phyloP scores from a whole-genome alignment of 2,888 invertebrate genomes.

The Drosophila dives region DNA sequence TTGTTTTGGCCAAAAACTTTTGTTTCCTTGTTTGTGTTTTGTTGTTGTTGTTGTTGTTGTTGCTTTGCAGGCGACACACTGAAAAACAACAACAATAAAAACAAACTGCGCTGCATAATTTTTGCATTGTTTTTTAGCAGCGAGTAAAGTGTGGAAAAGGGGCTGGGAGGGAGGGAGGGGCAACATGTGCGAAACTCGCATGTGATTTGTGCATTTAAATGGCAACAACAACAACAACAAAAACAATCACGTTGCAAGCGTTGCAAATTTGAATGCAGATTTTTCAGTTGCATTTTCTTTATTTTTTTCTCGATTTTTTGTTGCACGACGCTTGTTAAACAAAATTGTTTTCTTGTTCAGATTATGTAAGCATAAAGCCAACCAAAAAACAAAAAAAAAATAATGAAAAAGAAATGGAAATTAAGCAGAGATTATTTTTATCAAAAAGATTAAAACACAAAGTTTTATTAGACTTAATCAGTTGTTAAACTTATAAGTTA shows the following conservation, averaged over 20 bases:
- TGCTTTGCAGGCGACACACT: slow-evolving; percentile 43
- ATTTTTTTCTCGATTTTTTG: slow-evolving; percentile 1
- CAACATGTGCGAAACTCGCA: slow-evolving; percentile 38
- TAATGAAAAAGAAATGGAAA: neutral
- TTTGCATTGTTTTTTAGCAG: slow-evolving; percentile 49
- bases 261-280: slow-evolving; percentile 21
- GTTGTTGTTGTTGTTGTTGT: slow-evolving; percentile 7
- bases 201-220: slow-evolving; percentile 58
- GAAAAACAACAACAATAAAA: slow-evolving; percentile 33
- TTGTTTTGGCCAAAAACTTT: slow-evolving; percentile 41
- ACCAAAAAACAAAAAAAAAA: neutral
- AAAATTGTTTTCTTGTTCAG: slow-evolving; percentile 6
- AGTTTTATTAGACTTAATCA: neutral
- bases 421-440: neutral
- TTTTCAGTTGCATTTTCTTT: slow-evolving; percentile 17
- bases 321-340: slow-evolving; percentile 37
- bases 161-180: neutral
- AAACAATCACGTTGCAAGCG: slow-evolving; percentile 18
- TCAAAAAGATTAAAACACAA: neutral
- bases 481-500: neutral
- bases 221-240: slow-evolving; percentile 36
- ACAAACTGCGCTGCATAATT: slow-evolving; percentile 50
- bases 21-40: slow-evolving; percentile 48
- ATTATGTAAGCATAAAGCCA: slow-evolving; percentile 35
- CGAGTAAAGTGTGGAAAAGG: neutral